Base-by-base conservation (phyloP, 1,140 invertebrate species). In the Acromyrmex charruanus region DNA sequence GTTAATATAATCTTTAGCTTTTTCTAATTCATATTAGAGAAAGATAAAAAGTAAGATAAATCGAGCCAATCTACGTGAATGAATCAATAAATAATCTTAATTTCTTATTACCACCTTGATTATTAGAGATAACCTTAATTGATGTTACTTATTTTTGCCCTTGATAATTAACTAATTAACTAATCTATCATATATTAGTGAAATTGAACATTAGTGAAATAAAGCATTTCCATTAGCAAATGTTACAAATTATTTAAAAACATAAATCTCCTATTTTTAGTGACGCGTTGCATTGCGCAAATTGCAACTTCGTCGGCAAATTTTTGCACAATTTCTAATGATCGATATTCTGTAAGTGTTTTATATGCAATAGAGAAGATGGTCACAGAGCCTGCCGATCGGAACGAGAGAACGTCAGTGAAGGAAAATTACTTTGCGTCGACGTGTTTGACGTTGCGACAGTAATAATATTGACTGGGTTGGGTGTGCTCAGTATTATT, bases 401-500 rank as follows among this genome's bases (percentile, higher is more conserved):
- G 44, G 6, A 21, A 12, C 3, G 49, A 51, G 25, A 77, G 55
- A 39, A 28, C 49, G 51, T 9, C 84, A 77, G 51, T 66, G 28
- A 58, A 75, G 39, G 21, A 81, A 89, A 87, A 31, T 86, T 77
- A 49, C 49, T 69, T 69, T 31, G 55, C n/a, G 6, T 7, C 71
- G 55, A 28, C 77, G 44, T 61, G 53, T 16, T n/a, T 59, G 63
- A 55, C 49, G 51, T 74, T 35, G 72, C 74, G 51, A 77, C 44
- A 55, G 58, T 61, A 25, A 49, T 80, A 69, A 75, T 66, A 21
- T 49, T 65, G 55, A 39, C 49, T 89, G 31, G 3, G 31, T 31
- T 31, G 88, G 81, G 74, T 68, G 87, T 25, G 85, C 44, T 59
- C 74, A 28, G 12, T 55, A 35, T 61, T 74, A 74, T 77, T 82